Conservation (phyloP, 2,797 vertebrate genomes). For the Rousettus madagascariensis region DNA sequence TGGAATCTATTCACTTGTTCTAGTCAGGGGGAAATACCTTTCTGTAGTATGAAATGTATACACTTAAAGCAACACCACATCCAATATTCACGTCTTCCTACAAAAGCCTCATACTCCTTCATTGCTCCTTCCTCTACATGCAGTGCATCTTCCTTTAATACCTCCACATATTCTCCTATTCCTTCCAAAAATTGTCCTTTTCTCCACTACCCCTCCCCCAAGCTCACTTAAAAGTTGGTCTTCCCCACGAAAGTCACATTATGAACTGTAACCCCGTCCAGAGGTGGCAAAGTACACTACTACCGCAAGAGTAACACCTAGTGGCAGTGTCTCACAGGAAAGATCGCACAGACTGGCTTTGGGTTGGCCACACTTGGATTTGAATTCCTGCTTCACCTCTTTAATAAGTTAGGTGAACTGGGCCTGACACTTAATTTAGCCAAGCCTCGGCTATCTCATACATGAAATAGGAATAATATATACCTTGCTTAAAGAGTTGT, state of each 20-base stretch:
- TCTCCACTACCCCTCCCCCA: background rate
- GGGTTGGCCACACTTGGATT: background rate
- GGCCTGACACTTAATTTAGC: background rate
- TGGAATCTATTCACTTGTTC: background rate
- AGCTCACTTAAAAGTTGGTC: background rate
- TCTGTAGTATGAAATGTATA: background rate
- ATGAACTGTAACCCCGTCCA: background rate
- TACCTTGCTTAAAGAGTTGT: background rate
- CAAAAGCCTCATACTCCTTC: background rate
- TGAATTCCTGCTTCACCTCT: slow-evolving; percentile 19
- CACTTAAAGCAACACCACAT: background rate
- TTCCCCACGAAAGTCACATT: background rate
- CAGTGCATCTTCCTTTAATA: background rate
- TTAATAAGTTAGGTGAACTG: background rate
- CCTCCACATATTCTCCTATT: background rate
- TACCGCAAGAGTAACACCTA: background rate
- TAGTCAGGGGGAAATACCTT: background rate
- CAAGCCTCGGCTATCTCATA: background rate
- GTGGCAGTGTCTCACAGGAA: background rate
- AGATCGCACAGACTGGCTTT: background rate
- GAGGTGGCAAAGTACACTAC: background rate
- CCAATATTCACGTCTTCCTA: background rate
- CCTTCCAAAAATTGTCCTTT: background rate
- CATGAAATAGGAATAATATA: background rate
- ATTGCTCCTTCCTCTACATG: background rate